Base-by-base conservation (phyloP, 2,888 invertebrate species). In the Macrophya annulata region DNA sequence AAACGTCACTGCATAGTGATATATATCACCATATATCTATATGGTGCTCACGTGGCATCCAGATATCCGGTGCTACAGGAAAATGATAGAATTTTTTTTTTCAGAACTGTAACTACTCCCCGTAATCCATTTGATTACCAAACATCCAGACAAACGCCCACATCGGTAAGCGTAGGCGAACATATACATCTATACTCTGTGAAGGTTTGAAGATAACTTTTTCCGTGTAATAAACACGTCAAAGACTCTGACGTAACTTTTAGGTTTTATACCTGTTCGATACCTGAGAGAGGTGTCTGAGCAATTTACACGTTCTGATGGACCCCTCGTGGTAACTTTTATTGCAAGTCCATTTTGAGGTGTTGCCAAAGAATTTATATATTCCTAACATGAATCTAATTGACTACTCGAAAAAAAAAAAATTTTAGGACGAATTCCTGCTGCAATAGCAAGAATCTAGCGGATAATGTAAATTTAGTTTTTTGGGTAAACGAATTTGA, bases 211-310 rank as follows among this genome's bases (percentile, higher is more conserved):
- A 37, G 68, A 37, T 68, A 37, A 31, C 68, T 68, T 68, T 68
- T 68, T 37, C 17, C 17, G 2, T 68, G 17, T 8, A 15, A 68
- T 37, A 8, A 25, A 37, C 4, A 68, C 17, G 31, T 68, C 68
- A 12, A 68, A 68, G 68, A 68, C 37, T 68, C 31, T 68, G 68
- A 68, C 68, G 31, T 68, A 68, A 17, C 31, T 31, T 37, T 17
- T 6, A 5, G 68, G 1, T 31, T 31, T 37, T 68, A 31, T 62
- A 62, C 25, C 12, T 62, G 12, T 25, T 62, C 12, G 25, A 25
- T 3, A 62, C 25, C 25, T 25, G 25, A 62, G 62, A 62, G 12
- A 62, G 62, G 12, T 62, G 25, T 4, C 25, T 25, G 62, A 25
- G 5, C 10, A 62, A 62, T n/a, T 25, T 25, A 68, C 15, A 15